phyloP scores from a whole-genome alignment of 1,140 invertebrate genomes.

The Alviniconcha marisindica region DNA sequence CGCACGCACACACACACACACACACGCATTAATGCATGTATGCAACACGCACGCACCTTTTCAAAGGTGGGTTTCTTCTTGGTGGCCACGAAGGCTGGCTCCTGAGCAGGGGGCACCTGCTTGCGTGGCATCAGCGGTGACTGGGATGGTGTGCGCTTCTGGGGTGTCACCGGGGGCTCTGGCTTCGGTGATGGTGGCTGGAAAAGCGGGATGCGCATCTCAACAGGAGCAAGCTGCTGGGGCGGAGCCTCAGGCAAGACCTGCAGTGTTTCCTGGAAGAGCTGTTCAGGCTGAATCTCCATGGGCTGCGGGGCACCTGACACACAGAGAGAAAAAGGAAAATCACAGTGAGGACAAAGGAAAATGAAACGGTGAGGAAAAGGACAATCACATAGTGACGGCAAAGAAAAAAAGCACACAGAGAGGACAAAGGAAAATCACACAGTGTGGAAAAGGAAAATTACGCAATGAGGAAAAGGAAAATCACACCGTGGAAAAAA shows the following conservation, averaged over 20 bases:
- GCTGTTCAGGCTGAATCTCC: conserved; percentile 26
- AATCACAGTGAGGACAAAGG: too few relatives aligned
- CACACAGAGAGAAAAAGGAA: too few relatives aligned
- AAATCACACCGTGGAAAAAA: too few relatives aligned
- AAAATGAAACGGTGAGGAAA: too few relatives aligned
- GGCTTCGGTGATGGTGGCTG: conserved; percentile 42
- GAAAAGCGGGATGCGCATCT: conserved; percentile 37
- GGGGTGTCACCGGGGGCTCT: conserved; percentile 22
- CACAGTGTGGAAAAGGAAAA: too few relatives aligned
- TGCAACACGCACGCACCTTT: conserved; percentile 44
- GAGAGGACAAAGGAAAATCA: too few relatives aligned
- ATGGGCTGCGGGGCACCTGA: conserved; percentile 34
- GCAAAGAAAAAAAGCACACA: too few relatives aligned
- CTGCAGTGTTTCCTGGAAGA: conserved; percentile 18
- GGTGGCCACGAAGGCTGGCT: conserved; percentile 36
- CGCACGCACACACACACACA: too few relatives aligned
- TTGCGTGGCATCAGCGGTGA: conserved; percentile 27
- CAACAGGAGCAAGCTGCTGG: conserved; percentile 27
- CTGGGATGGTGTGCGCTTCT: conserved; percentile 18
- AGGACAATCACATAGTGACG: too few relatives aligned
- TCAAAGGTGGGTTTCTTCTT: conserved; percentile 64
- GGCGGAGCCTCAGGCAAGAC: neutral
- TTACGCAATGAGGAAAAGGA: too few relatives aligned
- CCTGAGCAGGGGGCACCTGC: neutral
- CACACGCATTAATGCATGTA: too few relatives aligned